These are phyloP conservation scores for Leguminivora glycinivorella DNA, from an alignment of 1,140 invertebrate genomes.

Conservation along the genomic window DNA sequence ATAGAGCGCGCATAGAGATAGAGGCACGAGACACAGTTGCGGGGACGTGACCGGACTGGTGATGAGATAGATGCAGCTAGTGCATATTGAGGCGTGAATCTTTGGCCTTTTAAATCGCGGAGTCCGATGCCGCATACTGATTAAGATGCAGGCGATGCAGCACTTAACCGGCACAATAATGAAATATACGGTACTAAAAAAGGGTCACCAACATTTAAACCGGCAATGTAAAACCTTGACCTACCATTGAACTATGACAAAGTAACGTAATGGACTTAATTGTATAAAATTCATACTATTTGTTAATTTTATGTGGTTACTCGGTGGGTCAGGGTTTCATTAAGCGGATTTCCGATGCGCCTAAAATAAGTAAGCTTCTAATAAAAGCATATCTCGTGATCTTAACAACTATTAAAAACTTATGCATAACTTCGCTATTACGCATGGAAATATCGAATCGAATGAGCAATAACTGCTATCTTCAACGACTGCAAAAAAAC, in stretches of 20 bases:
- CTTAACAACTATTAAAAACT: not conserved
- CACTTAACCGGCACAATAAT: not conserved
- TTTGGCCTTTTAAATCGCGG: constrained; percentile 40
- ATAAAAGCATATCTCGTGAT: not conserved
- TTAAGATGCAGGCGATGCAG: not conserved
- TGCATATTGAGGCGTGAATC: constrained; percentile 51
- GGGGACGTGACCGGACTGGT: constrained; percentile 51
- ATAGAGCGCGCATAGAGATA: constrained; percentile 36
- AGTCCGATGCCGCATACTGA: constrained; percentile 20
- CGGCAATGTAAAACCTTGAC: no score
- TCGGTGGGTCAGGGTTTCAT: no score
- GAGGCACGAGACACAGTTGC: constrained; percentile 44
- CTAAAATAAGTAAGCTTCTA: no score
- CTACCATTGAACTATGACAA: not conserved
- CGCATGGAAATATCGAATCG: not conserved
- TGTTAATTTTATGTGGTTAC: no score
- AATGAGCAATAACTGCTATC: not conserved
- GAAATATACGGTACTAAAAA: no score
- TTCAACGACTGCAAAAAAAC: no score
- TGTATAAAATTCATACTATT: not conserved
- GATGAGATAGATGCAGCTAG: constrained; percentile 37
- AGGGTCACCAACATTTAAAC: no score
- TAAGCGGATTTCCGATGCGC: no score
- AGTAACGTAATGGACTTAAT: not conserved
- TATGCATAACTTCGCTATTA: not conserved